phyloP scores from a whole-genome alignment of 1,140 invertebrate genomes.

The Dendrolimus punctatus region DNA sequence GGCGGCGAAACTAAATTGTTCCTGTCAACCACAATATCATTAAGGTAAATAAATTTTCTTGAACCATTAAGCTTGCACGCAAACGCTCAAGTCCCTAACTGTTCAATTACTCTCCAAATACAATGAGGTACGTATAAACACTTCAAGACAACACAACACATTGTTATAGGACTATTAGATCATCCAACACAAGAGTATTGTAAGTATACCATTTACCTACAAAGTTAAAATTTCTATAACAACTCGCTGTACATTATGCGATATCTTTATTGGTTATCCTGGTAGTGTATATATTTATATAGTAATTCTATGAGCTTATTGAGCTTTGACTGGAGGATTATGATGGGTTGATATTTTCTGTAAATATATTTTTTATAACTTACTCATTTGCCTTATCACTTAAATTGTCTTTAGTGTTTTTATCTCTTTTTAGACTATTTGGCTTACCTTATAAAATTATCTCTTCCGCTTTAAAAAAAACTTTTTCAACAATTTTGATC shows the following conservation, averaged over 20 bases:
- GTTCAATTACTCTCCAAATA: slow-evolving; percentile 3
- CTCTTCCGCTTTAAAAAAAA: too few species aligned
- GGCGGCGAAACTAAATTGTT: slow-evolving; percentile 40
- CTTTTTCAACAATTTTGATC: too few species aligned
- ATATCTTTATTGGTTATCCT: slow-evolving; percentile 8
- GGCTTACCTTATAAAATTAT: too few species aligned
- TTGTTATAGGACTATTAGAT: background rate
- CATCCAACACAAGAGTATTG: background rate
- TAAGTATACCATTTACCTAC: slow-evolving; percentile 1
- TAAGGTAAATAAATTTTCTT: slow-evolving; percentile 43
- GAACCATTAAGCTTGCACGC: slow-evolving; percentile 13
- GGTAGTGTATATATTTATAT: slow-evolving; percentile 12
- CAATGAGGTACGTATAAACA: slow-evolving; percentile 21
- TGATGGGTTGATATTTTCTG: slow-evolving; percentile 9
- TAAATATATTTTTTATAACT: slow-evolving; percentile 10
- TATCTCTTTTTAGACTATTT: too few species aligned
- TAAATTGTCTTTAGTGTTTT: too few species aligned
- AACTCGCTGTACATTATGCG: slow-evolving; percentile 44
- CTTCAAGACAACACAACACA: slow-evolving; percentile 8
- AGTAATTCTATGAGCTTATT: slow-evolving; percentile 9
- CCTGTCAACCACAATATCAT: slow-evolving; percentile 28
- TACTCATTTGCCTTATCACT: too few species aligned
- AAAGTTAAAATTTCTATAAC: slow-evolving; percentile 13
- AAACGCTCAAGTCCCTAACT: slow-evolving; percentile 25
- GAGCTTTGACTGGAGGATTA: slow-evolving; percentile 3